Percentiles rank a stretch among this genome's conserved stretches.
Conservation (phyloP, 1,140 invertebrate genomes). For the Linepithema humile region DNA sequence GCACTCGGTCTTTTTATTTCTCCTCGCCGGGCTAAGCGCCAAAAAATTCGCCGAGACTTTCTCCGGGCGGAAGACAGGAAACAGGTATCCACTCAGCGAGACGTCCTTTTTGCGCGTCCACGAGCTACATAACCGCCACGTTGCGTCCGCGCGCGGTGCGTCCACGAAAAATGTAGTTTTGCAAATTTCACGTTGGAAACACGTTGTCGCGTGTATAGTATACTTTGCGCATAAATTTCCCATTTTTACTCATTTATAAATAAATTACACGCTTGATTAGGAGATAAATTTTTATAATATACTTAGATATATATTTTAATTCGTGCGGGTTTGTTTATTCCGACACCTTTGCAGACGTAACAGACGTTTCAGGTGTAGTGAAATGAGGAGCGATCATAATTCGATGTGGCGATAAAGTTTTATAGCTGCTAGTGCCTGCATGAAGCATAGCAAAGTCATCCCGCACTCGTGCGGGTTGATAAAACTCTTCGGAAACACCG, state of each 20-base stretch:
- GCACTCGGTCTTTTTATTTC: neutral
- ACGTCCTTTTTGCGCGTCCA: slow-evolving; percentile 36
- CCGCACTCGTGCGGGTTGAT: slow-evolving; percentile 24
- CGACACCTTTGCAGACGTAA: neutral
- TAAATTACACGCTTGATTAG: no score
- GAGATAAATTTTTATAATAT: no score
- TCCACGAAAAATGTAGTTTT: neutral
- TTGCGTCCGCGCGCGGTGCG: neutral
- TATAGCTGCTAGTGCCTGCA: slow-evolving; percentile 44
- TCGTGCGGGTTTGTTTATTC: neutral
- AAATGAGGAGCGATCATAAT: slow-evolving; percentile 38
- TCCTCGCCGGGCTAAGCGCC: slow-evolving; percentile 30
- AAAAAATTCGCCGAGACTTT: slow-evolving; percentile 55
- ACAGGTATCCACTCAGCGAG: slow-evolving; percentile 49
- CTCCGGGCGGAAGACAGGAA: slow-evolving; percentile 50
- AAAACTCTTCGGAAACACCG: neutral
- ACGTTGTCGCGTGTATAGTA: neutral
- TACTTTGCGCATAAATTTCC: neutral
- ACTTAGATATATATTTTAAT: neutral
- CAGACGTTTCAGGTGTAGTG: neutral
- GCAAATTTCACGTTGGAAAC: neutral
- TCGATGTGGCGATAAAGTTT: slow-evolving; percentile 45
- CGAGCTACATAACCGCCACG: slow-evolving; percentile 25
- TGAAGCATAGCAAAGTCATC: neutral
- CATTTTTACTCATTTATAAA: no score